Evolutionary conservation across 2,888 invertebrate species (phyloP).

Genomic region (Noctua janthina): DNA sequence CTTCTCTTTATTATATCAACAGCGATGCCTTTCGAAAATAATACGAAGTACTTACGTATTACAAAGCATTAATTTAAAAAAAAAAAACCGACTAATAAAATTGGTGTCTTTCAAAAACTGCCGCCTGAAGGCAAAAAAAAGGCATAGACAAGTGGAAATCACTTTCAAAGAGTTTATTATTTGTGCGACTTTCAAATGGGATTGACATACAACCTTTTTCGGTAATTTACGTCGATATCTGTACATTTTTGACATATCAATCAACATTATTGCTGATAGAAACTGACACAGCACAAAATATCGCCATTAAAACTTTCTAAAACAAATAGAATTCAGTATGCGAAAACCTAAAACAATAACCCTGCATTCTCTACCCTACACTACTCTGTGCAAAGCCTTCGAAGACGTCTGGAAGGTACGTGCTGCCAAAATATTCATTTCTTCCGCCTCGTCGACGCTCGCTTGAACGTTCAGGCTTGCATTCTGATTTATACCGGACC

Average conservation of each 20-base stretch:
- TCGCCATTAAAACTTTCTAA: not conserved
- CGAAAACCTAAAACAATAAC: not conserved
- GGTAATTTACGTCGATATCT: no score
- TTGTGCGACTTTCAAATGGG: no score
- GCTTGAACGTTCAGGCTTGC: conserved; percentile 62
- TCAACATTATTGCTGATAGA: no score
- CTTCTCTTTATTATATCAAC: conserved; percentile 58
- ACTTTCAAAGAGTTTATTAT: no score
- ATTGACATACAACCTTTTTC: no score
- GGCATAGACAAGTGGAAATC: no score
- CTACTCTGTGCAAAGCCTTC: conserved; percentile 60
- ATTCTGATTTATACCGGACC: conserved; percentile 62
- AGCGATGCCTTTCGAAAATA: conserved; percentile 58
- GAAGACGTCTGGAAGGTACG: conserved; percentile 72
- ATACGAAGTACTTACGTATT: no score
- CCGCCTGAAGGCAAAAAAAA: no score
- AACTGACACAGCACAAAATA: not conserved
- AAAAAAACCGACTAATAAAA: no score
- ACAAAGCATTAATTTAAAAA: no score
- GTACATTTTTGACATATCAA: no score
- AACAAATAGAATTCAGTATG: not conserved
- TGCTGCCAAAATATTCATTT: conserved; percentile 85
- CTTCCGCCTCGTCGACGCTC: conserved; percentile 75
- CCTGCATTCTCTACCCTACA: conserved; percentile 10
- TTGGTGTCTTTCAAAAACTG: no score